Evolutionary conservation across 1,140 invertebrate species (phyloP).

Genomic region (Pachypsylla venusta): DNA sequence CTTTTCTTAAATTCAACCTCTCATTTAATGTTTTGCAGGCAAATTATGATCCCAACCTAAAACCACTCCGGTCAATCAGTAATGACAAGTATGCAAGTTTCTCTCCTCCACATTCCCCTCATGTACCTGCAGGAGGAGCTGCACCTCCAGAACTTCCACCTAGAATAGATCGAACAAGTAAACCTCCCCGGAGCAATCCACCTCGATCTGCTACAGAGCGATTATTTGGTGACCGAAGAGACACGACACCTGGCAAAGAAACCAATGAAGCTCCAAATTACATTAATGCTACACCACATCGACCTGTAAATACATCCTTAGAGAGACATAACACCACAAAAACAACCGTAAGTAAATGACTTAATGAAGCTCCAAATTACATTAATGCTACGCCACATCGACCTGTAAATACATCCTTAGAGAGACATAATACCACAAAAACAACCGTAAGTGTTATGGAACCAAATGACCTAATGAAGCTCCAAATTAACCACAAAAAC

Average conservation of each 20-base stretch:
- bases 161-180: conserved; percentile 57
- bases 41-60: conserved; percentile 23
- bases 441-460: conserved; percentile 39
- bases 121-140: conserved; percentile 13
- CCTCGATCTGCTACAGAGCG: conserved; percentile 38
- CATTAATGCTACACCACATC: conserved; percentile 36
- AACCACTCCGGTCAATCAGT: conserved; percentile 19
- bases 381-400: conserved; percentile 37
- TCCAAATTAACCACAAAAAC: conserved; percentile 40
- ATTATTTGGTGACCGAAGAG: conserved; percentile 35
- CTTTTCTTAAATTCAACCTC: no score
- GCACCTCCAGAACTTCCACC: conserved; percentile 65
- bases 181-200: conserved; percentile 38
- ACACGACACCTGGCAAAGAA: conserved; percentile 22
- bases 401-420: conserved; percentile 36
- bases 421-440: conserved; percentile 38
- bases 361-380: conserved; percentile 40
- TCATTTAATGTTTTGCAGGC: conserved; percentile 22
- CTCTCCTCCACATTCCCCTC: conserved; percentile 26
- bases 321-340: conserved; percentile 38
- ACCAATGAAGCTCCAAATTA: conserved; percentile 36
- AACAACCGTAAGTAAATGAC: conserved; percentile 35
- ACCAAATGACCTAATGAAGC: conserved; percentile 33
- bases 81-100: conserved; percentile 39
- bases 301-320: conserved; percentile 36